Percentiles rank a stretch among this genome's conserved stretches.
Conservation (phyloP, 2,113 vertebrate genomes). For the Bucco capensis region DNA sequence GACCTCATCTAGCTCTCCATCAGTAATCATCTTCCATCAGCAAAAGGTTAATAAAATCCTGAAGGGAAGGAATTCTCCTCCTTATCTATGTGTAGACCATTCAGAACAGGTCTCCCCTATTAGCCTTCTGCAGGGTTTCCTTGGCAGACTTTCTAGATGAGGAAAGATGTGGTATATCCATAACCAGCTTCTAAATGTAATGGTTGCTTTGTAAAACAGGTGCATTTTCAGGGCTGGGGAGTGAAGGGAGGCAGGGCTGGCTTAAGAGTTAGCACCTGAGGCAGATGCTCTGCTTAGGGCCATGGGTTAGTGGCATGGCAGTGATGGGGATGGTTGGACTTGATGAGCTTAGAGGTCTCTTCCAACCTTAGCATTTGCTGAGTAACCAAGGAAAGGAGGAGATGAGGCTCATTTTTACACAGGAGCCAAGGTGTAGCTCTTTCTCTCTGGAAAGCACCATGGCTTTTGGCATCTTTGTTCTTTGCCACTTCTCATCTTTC, state of each 20-base stretch:
- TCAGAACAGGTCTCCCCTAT: conserved; percentile 24
- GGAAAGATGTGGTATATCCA: background rate
- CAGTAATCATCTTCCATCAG: conserved; percentile 71
- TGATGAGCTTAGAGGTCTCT: too few species aligned
- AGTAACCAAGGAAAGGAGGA: background rate
- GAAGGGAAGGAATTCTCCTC: conserved; percentile 48
- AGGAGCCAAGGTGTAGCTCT: background rate
- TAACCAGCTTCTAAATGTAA: background rate
- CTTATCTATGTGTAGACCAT: conserved; percentile 59
- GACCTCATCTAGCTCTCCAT: conserved; percentile 74
- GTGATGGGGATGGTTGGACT: too few species aligned
- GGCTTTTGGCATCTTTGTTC: background rate
- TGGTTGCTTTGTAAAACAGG: background rate
- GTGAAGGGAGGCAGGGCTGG: background rate
- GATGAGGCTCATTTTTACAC: background rate
- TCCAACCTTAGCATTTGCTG: background rate
- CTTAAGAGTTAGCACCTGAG: background rate
- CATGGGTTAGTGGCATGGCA: too few species aligned
- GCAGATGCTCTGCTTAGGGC: background rate
- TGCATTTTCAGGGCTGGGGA: background rate
- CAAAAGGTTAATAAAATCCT: conserved; percentile 78
- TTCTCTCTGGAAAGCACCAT: background rate
- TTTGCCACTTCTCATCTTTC: background rate
- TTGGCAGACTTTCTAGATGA: background rate
- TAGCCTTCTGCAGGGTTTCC: background rate